Evolutionary conservation across 1,140 invertebrate species (phyloP), one percentile per base, ranked within the genome.

Genomic region (Bactericera cockerelli): DNA sequence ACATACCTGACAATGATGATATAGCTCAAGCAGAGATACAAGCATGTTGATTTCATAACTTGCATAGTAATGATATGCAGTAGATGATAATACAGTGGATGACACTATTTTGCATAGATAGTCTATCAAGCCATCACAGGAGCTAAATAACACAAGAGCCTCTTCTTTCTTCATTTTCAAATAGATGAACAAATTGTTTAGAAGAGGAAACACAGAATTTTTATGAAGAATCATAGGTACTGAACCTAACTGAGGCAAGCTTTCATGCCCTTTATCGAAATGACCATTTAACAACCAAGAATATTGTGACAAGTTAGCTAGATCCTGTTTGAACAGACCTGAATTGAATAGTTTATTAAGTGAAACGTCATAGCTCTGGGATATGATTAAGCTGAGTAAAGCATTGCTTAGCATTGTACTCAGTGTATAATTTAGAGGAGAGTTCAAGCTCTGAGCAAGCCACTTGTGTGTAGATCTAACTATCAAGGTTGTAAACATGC

Each of bases 401-500:
- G 33, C 57, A 19, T 24, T 33, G 49, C 55, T 38, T 16, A 25
- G 56, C 26, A 36, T 28, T 4, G 8, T n/a, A 53, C 56, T 16
- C 25, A 58, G 42, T 31, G 42, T 61, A 21, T 19, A n/a, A 26
- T 56, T 31, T 2, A 56, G 10, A 25, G 22, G 8, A 16, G 4
- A 14, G 39, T 2, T 56, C 22, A 54, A 36, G 54, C 63, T 59
- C 58, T 69, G 65, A 26, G 63, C 64, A 2, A 72, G 42, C 61
- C 67, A 67, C 59, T 69, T 69, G 42, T 64, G 33, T 19, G 69
- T 42, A 58, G 68, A 68, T 57, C 65, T 53, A 31, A 61, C 33
- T 6, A 74, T 59, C 21, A 68, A 64, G 16, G 69, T 64, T 13
- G 67, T 25, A 3, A 73, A 61, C 25, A 65, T 65, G 31, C 63